Base-by-base conservation (phyloP, 2,888 invertebrate species). In the Alitta virens region DNA sequence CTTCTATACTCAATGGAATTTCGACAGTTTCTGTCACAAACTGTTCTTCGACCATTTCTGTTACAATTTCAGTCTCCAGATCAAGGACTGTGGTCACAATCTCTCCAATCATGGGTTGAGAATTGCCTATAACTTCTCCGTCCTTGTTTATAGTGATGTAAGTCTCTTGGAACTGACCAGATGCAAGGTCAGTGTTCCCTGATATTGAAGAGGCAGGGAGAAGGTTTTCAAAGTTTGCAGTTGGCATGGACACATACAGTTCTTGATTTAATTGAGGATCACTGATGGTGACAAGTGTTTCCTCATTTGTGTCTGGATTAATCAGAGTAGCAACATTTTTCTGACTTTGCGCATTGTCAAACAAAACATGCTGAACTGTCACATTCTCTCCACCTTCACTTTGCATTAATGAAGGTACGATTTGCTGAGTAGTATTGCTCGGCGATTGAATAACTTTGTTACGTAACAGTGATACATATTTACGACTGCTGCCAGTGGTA, bases 251-350 rank as follows among this genome's bases (percentile, higher is more conserved):
- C 2, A 62, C 62, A 7, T 52, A 49, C 23, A 46, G 50, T 51
- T 62, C 57, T 52, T 57, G 57, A 27, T 57, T 62, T 18, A 56
- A 57, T 26, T 40, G 23, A 1, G 62, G 57, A 43, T 62, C 62
- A 18, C 51, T 57, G 56, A 62, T 57, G 18, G 62, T 42, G 2
- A 62, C 52, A 16, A 50, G 42, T 21, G 57, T 49, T 24, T 57
- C 57, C 1, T 56, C 27, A 23, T 52, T 51, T 2, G 21, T n/a
- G 26, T 42, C 54, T 1, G 18, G 25, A 2, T 60, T 24, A 2
- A 43, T 12, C 5, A 33, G 33, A 33, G 33, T 33, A 33, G 33
- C 33, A 12, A 33, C 33, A 33, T 33, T 33, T 33, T 12, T 33
- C 5, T 5, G 33, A 33, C 7, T 5, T 33, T 5, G 33, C 5